Base-by-base conservation (phyloP, 1,140 invertebrate genomes). In the Wiebesia pumilae region DNA sequence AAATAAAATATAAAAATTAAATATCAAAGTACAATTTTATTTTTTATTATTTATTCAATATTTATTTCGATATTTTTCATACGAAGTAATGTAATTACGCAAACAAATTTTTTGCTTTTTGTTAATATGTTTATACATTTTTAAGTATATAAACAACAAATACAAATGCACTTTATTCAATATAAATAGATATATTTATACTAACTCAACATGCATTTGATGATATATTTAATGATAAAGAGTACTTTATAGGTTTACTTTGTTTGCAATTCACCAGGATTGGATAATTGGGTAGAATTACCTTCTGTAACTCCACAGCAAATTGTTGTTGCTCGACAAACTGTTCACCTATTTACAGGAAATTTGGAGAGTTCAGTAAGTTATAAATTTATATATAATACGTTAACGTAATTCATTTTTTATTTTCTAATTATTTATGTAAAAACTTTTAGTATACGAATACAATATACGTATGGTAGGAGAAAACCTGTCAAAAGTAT, bases 281-380 rank as follows among this genome's bases (percentile, higher is more conserved):
- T 92, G 79, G 95, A 96, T 65, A 93, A 95, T 14, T 97, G 97
- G 97, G 92, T 96, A 58, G 95, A 96, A 90, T 91, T 97, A 69
- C 97, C 97, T 0, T 94, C 95, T 81, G 95, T 96, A 2, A 96
- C 95, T 2, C 96, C 97, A 1, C 94, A 96, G 65, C 96, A 97
- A 93, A 96, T 97, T 86, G 92, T 94, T 47, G 94, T 95, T 16
- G 95, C 96, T 6, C 93, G 96, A 67, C 94, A 95, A 88, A 96
- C 96, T 43, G 95, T 95, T 71, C 95, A 95, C 78, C 94, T 94
- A 83, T 96, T 97, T 88, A 97, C 96, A 4, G 97, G 97, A 38
- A 94, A 96, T 90, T 92, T 97, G 75, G 95, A 96, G 79, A 93
- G 95, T 21, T 94, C 95, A 91, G 95, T 96, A 91, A 78, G 43